Base-by-base conservation (phyloP, 1,140 invertebrate species). In the Cyrtorhinus lividipennis region DNA sequence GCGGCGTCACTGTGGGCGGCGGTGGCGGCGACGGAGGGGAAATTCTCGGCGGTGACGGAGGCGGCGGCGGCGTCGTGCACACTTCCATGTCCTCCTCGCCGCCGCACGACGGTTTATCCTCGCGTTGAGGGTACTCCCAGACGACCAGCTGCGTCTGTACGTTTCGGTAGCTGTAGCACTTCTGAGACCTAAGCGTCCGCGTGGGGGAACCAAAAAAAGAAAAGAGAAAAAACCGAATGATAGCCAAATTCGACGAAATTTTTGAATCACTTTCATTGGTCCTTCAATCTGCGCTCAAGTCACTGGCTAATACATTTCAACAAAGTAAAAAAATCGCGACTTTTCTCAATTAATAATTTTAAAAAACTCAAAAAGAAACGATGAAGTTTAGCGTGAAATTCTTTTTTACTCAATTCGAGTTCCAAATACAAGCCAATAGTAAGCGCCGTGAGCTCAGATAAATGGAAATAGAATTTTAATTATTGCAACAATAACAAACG, bases 121-220 rank as follows among this genome's bases (percentile, higher is more conserved):
- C 56, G 15, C n/a, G 45, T 15, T 79, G 77, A 1, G 84, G 84
- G 73, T 83, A 85, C 62, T 81, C 81, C 83, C 83, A 85, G 68
- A 83, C 82, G 24, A 78, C 78, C 26, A 78, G 76, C 10, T 79
- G 79, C 24, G 76, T 81, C 38, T 67, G 68, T 61, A 75, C 70
- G 71, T 85, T 81, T 68, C 77, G 78, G 74, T 86, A 86, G 75
- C 77, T 84, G 74, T 86, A 86, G 64, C 82, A 76, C 72, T 82
- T 84, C 77, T 82, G 79, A 66, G 74, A 75, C 72, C 83, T 86
- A 79, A 71, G 80, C 77, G 72, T 76, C 71, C 73, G 18, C 71
- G 70, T 69, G n/a, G n/a, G n/a, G 71, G 72, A 69, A 72, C 73
- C 70, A 71, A 70, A 70, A 38, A 67, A 63, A 66, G 66, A 65